Evolutionary conservation across 2,888 invertebrate species (phyloP).

Genomic region (Atethmia centrago): DNA sequence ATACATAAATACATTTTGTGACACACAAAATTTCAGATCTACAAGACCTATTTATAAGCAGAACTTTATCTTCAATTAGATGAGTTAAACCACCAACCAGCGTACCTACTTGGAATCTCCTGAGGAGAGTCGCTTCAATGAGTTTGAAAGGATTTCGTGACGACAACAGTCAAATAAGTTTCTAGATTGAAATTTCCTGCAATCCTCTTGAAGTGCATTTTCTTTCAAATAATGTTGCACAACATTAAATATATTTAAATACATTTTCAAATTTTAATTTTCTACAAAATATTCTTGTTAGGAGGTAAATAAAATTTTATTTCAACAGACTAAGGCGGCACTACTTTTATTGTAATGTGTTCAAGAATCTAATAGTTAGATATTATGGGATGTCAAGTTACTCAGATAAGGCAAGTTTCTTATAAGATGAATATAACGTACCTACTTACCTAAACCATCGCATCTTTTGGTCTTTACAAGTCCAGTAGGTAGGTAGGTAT

Average conservation of each 20-base stretch:
- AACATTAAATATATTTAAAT: conserved; percentile 1
- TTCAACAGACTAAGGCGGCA: not conserved
- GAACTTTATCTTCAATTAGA: conserved; percentile 18
- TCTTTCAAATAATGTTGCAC: not conserved
- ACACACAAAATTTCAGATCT: not conserved
- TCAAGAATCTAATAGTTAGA: not conserved
- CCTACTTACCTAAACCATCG: not conserved
- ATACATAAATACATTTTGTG: not conserved
- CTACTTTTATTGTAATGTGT: not conserved
- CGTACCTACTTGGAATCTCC: conserved; percentile 37
- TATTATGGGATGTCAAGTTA: not conserved
- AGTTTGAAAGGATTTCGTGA: conserved; percentile 78
- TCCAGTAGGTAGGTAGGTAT: not conserved
- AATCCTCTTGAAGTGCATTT: conserved; percentile 60
- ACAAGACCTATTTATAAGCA: conserved; percentile 3
- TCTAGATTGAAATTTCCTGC: conserved; percentile 75
- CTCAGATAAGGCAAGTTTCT: not conserved
- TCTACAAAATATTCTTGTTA: not conserved
- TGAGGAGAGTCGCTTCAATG: conserved; percentile 72
- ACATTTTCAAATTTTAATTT: not conserved
- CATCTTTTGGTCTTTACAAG: not conserved
- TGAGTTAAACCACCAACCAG: conserved; percentile 52
- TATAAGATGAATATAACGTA: not conserved
- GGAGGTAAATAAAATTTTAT: not conserved
- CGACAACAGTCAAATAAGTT: conserved; percentile 77